Evolutionary conservation across 2,113 vertebrate genomes (phyloP), one percentile per base, ranked within the genome.

Genomic region (Atrichornis clamosus): DNA sequence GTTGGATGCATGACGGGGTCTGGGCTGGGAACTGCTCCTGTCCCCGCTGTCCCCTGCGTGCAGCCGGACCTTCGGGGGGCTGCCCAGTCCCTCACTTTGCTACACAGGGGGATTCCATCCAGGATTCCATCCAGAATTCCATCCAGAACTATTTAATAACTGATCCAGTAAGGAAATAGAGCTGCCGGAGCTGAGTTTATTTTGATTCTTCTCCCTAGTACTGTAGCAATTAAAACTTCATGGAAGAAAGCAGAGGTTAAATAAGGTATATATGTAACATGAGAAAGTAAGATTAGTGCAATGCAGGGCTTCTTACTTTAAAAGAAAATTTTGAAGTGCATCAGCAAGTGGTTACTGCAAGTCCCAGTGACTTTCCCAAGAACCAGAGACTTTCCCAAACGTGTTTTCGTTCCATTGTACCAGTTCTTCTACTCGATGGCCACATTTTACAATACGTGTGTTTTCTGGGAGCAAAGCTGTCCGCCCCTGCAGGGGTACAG

Each of bases 41-140:
- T 15, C 18, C 24, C 39, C 1, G 1, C 16, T 5, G 37, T 56
- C 21, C 58, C 41, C 24, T 56, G 32, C 0, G 0, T n/a, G 78
- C 32, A 5, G 27, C 10, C 0, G 7, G 69, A 42, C 44, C 33
- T 11, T 13, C 0, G 5, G 20, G 44, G 67, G 32, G 26, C 11
- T 53, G 20, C 27, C 27, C n/a, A 8, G n/a, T 5, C 42, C 50
- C 55, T 41, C 10, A 4, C 3, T 12, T 41, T 28, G 35, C n/a
- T 26, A 0, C 27, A 7, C 20, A 17, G 27, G 27, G 47, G 58
- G 14, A 55, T 55, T 7, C 11, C 47, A 73, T 13, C 27, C 26
- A 12, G 21, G 7, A 44, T 24, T 42, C 46, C 44, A 35, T 8
- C 9, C 37, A 21, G 16, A 19, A 62, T 28, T 50, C 39, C 60